A percentile compares a stretch with the other conserved stretches of the same genome.
Evolutionary conservation across 2,113 vertebrate genomes (phyloP).

Genomic region (Gasterosteus nipponicus): DNA sequence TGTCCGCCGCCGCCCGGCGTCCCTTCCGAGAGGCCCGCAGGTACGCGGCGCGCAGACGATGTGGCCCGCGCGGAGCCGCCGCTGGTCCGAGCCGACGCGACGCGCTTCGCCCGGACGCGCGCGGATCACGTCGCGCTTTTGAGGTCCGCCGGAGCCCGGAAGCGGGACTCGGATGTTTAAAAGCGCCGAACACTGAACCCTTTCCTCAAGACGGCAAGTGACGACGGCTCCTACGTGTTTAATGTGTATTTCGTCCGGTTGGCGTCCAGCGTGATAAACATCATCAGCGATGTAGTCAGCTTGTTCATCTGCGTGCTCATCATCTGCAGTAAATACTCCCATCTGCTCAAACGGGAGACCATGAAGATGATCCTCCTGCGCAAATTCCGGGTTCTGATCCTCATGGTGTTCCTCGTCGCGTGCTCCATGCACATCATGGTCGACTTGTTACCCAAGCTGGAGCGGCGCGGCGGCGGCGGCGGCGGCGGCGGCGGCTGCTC

Average conservation of each 20-base stretch:
- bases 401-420: conserved; percentile 91
- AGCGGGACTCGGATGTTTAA: conserved; percentile 52
- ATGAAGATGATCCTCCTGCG: conserved; percentile 94
- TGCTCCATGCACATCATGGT: conserved; percentile 96
- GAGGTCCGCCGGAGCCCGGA: conserved; percentile 32
- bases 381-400: conserved; percentile 91
- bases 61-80: conserved; percentile 60
- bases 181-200: conserved; percentile 75
- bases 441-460: conserved; percentile 92
- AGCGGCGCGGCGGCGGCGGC: conserved; percentile 78
- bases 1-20: not conserved
- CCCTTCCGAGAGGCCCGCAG: not conserved
- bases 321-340: conserved; percentile 78
- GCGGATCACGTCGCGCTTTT: conserved; percentile 56
- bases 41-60: conserved; percentile 51
- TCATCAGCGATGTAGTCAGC: conserved; percentile 84
- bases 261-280: conserved; percentile 81
- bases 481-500: conserved; percentile 81
- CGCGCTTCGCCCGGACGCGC: conserved; percentile 70
- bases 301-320: conserved; percentile 80
- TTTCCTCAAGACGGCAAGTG: conserved; percentile 79
- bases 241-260: conserved; percentile 77
- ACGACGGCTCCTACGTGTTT: conserved; percentile 77
- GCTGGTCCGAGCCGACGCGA: conserved; percentile 60
- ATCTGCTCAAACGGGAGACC: conserved; percentile 76